Base-by-base conservation (phyloP, 1,140 invertebrate species). In the Leptinotarsa lineolata region DNA sequence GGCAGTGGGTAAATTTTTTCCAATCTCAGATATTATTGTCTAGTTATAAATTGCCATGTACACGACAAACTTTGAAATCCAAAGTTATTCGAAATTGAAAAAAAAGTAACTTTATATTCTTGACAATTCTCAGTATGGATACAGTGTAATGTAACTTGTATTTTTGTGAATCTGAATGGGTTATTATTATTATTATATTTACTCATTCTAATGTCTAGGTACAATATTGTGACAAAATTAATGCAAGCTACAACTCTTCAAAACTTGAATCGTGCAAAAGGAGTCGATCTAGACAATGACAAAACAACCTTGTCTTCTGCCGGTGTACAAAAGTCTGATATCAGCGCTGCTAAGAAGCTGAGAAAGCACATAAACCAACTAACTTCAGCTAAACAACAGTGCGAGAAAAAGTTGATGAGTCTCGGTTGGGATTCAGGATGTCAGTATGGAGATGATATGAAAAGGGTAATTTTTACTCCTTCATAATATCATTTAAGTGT, bases 191-290 rank as follows among this genome's bases (percentile, higher is more conserved):
- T 20, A 16, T 61, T n/a, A n/a, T 2, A 58, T 59, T 85, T 39
- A 11, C 8, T 39, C 8, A 11, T 39, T 39, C 30, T 8, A 39
- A 39, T 39, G 8, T 86, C 39, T 80, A 93, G 92, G 72, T 94
- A 92, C 76, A 94, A 94, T 79, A 95, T 97, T 75, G 92, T 96
- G 1, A 94, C 92, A 24, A 95, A 96, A 87, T 93, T 97, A 75
- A 95, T 97, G 92, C 94, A 97, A 87, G 94, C 95, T 0, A 96
- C 95, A 48, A 95, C 94, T 3, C 89, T 96, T 71, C 94, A 95
- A 85, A 96, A 95, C 83, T 86, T 96, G 64, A 95, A 95, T 85
- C 88, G 93, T 79, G 90, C 93, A 12, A 93, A 95, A 87, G 92
- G 92, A 46, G 87, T 94, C 18, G 92, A 94, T 85, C 85, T 90